Conservation (phyloP, 2,888 invertebrate species). For the Thalpophila matura region DNA sequence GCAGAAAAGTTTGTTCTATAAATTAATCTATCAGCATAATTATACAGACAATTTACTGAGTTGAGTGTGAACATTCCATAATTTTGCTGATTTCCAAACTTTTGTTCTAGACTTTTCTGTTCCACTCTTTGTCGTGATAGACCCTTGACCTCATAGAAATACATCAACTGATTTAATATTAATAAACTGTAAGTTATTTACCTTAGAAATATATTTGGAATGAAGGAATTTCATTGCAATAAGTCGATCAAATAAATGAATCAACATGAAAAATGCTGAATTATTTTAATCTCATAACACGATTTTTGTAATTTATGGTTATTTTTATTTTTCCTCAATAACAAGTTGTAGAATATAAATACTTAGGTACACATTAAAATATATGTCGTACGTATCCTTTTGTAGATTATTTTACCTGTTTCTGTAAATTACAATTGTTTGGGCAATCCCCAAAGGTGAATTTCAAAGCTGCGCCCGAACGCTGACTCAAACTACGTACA, state of each 20-base stretch:
- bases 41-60: slow-evolving; percentile 25
- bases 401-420: neutral
- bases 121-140: neutral
- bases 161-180: slow-evolving; percentile 43
- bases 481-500: slow-evolving; percentile 14
- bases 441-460: slow-evolving; percentile 27
- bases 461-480: neutral
- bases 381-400: neutral
- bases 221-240: neutral
- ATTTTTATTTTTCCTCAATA: neutral
- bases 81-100: slow-evolving; percentile 31
- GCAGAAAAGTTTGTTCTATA: slow-evolving; percentile 41
- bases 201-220: neutral
- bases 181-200: too few species aligned
- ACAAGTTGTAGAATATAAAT: slow-evolving; percentile 2
- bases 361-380: neutral
- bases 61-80: slow-evolving; percentile 35
- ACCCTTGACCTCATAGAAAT: slow-evolving; percentile 38
- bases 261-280: neutral
- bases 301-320: neutral
- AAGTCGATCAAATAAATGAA: neutral
- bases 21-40: slow-evolving; percentile 35
- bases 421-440: slow-evolving; percentile 4
- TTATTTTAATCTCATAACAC: neutral
- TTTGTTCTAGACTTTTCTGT: slow-evolving; percentile 28